Evolutionary conservation across 2,113 vertebrate genomes (phyloP).

Genomic region (Calypte anna): DNA sequence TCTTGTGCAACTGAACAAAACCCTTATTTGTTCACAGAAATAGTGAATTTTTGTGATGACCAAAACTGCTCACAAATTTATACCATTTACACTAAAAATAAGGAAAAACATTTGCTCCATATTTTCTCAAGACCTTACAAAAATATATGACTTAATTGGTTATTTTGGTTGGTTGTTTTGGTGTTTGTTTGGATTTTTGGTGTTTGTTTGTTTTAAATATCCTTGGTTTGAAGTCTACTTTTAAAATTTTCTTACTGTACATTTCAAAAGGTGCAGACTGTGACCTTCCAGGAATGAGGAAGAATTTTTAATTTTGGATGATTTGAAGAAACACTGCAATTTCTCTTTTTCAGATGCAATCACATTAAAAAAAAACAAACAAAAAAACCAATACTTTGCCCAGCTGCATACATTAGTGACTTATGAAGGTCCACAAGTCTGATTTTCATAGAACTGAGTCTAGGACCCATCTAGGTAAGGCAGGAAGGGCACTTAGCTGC

Average conservation of each 20-base stretch:
- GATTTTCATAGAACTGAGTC: neutral
- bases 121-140: neutral
- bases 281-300: neutral
- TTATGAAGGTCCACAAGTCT: neutral
- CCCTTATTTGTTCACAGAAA: neutral
- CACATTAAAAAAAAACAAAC: neutral
- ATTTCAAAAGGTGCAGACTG: neutral
- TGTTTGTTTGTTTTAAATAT: neutral
- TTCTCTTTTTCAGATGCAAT: neutral
- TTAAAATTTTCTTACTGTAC: neutral
- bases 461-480: neutral
- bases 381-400: neutral
- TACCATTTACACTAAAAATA: neutral
- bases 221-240: neutral
- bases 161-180: neutral
- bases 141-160: neutral
- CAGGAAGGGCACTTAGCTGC: neutral
- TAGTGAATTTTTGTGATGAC: neutral
- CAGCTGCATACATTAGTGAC: neutral
- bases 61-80: neutral
- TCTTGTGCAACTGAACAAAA: neutral
- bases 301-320: neutral
- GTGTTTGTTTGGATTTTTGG: neutral
- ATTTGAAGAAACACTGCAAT: neutral
- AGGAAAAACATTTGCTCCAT: neutral